Conservation (phyloP, 2,797 vertebrate genomes). For the Phaenicophaeus curvirostris region DNA sequence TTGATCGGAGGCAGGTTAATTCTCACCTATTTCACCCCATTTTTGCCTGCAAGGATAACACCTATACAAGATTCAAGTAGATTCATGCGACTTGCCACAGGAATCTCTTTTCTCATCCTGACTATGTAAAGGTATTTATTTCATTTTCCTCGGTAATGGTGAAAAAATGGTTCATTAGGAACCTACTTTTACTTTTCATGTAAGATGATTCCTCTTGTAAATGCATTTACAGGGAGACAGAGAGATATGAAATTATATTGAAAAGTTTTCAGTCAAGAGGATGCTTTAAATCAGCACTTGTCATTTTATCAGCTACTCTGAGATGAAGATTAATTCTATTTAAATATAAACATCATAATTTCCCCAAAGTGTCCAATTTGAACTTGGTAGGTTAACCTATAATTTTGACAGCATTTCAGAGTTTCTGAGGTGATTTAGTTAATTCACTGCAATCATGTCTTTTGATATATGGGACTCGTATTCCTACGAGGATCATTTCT, state of each 20-base stretch:
- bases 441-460: not conserved
- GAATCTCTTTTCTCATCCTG: not conserved
- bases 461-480: not conserved
- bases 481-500: conserved; percentile 7
- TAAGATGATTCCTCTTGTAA: not conserved
- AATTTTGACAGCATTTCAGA: conserved; percentile 14
- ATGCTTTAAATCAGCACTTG: not conserved
- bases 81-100: not conserved
- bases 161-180: not conserved
- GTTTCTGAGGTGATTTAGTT: not conserved
- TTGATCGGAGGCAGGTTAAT: not conserved
- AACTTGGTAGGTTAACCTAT: not conserved
- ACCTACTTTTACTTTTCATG: not conserved
- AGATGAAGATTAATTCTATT: conserved; percentile 11
- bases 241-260: not conserved
- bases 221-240: not conserved
- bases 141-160: not conserved
- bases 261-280: not conserved
- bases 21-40: not conserved
- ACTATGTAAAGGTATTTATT: not conserved
- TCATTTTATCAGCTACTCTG: not conserved
- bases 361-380: not conserved
- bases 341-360: conserved; percentile 22
- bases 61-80: not conserved
- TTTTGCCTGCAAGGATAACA: not conserved